Base-by-base conservation (phyloP, 1,140 invertebrate species). In the Glossosoma conforme region DNA sequence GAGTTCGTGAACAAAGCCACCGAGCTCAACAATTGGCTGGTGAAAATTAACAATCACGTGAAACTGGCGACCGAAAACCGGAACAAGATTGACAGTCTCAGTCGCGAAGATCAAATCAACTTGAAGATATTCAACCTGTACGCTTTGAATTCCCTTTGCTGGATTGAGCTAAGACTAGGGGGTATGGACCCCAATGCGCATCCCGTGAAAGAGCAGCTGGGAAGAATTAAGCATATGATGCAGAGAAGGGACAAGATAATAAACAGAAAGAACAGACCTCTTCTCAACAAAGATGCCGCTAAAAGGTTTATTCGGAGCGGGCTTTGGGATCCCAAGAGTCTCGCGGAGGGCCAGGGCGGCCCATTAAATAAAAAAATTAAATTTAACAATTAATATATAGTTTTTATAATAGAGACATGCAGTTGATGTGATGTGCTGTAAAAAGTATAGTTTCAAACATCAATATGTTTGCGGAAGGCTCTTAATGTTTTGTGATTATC, bases 301-400 rank as follows among this genome's bases (percentile, higher is more conserved):
- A 70, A 70, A 49, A 66, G 81, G 60, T 82, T 83, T 62, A 68
- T 82, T 10, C 72, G 70, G 53, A 78, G 76, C 63, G 80, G 80
- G 6, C 59, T 80, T 1, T 77, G 76, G 60, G 69, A 75, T 48
- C 69, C 66, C 20, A 60, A 60, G 25, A 38, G 41, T 54, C 59
- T 13, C 60, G 60, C 3, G 47, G 28, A 37, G n/a, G 19, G 36
- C 28, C 25, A 35, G 11, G 5, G 14, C 11, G 42, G 59, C 44
- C 61, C 62, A 19, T 44, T 36, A 17, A 70, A 72, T 44, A 70
- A 70, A 58, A 69, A 65, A 54, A 71, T 61, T 0, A 64, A 63
- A 55, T 69, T 71, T 47, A 43, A 59, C 10, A 62, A 70, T 44
- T 51, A 62, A 20, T 57, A n/a, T n/a, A n/a, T n/a, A n/a, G n/a